These are phyloP conservation scores for Lagocephalus sceleratus DNA, from an alignment of 2,797 vertebrate genomes.

Conservation along the genomic window DNA sequence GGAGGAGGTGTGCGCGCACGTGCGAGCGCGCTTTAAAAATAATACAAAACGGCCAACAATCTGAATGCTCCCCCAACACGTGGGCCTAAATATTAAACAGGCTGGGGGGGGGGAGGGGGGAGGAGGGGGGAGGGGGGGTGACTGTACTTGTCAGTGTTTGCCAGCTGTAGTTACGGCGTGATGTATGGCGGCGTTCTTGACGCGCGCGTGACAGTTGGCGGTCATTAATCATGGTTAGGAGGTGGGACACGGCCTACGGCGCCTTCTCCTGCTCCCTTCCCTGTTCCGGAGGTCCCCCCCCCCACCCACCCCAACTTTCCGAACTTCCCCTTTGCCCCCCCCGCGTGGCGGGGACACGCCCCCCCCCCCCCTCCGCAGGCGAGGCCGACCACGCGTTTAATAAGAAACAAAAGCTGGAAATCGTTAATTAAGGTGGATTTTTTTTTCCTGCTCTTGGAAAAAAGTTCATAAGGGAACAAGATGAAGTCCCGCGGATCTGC, in stretches of 20 bases:
- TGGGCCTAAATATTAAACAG: slow-evolving; percentile 66
- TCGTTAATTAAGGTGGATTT: slow-evolving; percentile 72
- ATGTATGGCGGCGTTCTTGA: slow-evolving; percentile 69
- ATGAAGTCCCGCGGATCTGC: slow-evolving; percentile 56
- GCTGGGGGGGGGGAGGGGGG: slow-evolving; percentile 47
- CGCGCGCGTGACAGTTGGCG: slow-evolving; percentile 69
- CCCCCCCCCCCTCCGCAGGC: slow-evolving; percentile 59
- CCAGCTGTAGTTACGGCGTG: slow-evolving; percentile 73
- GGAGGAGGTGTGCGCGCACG: slow-evolving; percentile 44
- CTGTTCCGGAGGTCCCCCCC: too few relatives aligned
- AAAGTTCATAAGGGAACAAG: slow-evolving; percentile 72
- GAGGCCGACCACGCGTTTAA: slow-evolving; percentile 79
- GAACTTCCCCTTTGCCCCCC: slow-evolving; percentile 7
- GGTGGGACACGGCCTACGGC: slow-evolving; percentile 59
- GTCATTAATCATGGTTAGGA: slow-evolving; percentile 75
- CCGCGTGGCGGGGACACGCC: slow-evolving; percentile 34
- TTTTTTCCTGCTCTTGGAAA: slow-evolving; percentile 55
- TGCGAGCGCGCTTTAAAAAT: slow-evolving; percentile 25
- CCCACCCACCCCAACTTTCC: too few relatives aligned
- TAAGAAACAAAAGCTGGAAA: slow-evolving; percentile 82
- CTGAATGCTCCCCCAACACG: slow-evolving; percentile 45
- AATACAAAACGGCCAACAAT: slow-evolving; percentile 35
- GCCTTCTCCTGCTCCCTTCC: slow-evolving; percentile 17
- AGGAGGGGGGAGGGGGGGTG: too few relatives aligned
- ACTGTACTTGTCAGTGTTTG: slow-evolving; percentile 67